Evolutionary conservation across 2,797 vertebrate genomes (phyloP).

Genomic region (Anniella stebbinsi): DNA sequence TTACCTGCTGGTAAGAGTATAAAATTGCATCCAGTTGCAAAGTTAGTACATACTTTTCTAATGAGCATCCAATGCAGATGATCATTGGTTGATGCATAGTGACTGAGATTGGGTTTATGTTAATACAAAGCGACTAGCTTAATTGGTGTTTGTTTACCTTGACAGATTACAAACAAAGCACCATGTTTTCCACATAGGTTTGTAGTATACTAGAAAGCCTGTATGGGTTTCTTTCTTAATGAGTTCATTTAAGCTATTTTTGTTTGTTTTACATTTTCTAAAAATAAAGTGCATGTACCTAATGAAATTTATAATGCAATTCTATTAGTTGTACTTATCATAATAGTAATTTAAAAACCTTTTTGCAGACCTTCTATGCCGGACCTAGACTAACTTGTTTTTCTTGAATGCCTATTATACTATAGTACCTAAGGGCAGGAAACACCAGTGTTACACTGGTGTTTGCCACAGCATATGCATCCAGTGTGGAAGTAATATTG

Average conservation of each 20-base stretch:
- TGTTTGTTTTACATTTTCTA: not conserved
- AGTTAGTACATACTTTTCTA: constrained; percentile 51
- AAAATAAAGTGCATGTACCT: not conserved
- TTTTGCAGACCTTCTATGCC: not conserved
- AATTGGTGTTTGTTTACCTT: constrained; percentile 66
- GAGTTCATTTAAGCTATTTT: constrained; percentile 12
- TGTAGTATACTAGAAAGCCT: constrained; percentile 22
- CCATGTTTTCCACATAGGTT: constrained; percentile 49
- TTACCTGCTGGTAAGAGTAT: constrained; percentile 86
- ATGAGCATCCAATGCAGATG: constrained; percentile 48
- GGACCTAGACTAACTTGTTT: not conserved
- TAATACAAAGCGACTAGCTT: constrained; percentile 63
- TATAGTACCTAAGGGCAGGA: not conserved
- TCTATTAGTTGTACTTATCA: not conserved
- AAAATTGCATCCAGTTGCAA: constrained; percentile 49
- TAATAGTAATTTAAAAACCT: not conserved
- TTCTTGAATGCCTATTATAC: not conserved
- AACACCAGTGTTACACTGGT: not conserved
- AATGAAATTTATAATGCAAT: not conserved
- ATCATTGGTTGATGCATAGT: constrained; percentile 60
- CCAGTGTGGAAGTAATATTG: not conserved
- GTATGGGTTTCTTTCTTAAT: constrained; percentile 34
- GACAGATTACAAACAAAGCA: constrained; percentile 57
- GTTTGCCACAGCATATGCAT: not conserved
- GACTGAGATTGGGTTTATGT: constrained; percentile 53